phyloP scores from a whole-genome alignment of 2,113 vertebrate species.

The Neolamprologus hecqui region DNA sequence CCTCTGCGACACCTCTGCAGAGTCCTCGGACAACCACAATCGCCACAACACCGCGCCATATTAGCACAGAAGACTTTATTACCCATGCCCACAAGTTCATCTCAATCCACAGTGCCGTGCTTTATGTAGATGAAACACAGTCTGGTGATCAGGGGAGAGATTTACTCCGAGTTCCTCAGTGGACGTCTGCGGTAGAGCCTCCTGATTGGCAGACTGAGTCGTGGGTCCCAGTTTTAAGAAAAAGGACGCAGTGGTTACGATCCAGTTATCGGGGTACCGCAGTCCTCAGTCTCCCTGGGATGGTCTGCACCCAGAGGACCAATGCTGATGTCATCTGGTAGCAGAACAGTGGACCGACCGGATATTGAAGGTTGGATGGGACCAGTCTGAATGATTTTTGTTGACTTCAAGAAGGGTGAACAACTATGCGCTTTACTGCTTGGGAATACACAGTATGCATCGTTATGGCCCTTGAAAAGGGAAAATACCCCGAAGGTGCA shows the following conservation, averaged over 20 bases:
- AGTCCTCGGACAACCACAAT: neutral
- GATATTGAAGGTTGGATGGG: neutral
- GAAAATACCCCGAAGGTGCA: too few relatives aligned
- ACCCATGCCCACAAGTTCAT: accelerated
- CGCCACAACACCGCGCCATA: accelerated
- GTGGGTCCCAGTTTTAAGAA: neutral
- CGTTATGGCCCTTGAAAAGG: neutral
- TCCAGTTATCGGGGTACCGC: neutral
- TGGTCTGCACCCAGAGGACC: neutral
- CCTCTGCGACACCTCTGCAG: neutral
- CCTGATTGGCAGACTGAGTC: neutral
- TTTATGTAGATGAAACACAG: neutral
- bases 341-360: neutral
- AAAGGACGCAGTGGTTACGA: neutral
- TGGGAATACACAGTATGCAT: accelerated
- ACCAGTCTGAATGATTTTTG: neutral
- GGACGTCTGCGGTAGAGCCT: neutral
- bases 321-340: neutral
- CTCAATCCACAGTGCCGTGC: neutral
- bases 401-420: neutral
- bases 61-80: neutral
- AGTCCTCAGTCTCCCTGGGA: neutral
- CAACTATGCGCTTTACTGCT: neutral
- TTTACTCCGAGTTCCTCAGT: neutral
- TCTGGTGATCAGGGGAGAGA: neutral